Evolutionary conservation across 2,113 vertebrate genomes (phyloP), one percentile per base, ranked within the genome.

Genomic region (Polypterus senegalus): DNA sequence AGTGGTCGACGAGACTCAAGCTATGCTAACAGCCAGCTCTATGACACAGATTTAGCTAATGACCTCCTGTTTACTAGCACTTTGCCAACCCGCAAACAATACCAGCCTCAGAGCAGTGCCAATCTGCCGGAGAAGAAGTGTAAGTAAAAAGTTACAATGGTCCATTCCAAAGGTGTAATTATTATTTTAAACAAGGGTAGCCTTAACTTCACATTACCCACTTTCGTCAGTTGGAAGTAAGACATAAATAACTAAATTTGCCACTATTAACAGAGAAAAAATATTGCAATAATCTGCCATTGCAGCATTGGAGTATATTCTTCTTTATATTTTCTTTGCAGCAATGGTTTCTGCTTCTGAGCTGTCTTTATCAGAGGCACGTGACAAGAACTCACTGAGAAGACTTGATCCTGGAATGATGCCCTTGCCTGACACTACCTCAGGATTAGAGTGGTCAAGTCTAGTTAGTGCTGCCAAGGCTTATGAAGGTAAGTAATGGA

Each of bases 361-460:
- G 74, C 74, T 94, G 60, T 92, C 89, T 0, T 77, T 93, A 58
- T 77, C 79, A 0, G 90, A 95, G 0, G 77, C 79, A 5, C 82
- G 82, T 67, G 91, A 93, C 75, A 86, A 87, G 68, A 76, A 81
- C 48, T 81, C 87, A 0, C 68, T 88, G 54, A 77, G 87, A 49
- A 80, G 86, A 51, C 73, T 89, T 0, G 91, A 94, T 57, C 89
- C 90, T 0, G 89, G 90, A 0, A 82, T 96, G 73, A 93, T 97
- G 89, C 93, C 92, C 0, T 85, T 97, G 5, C 92, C 93, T 0
- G 92, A 95, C 77, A 90, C 91, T 0, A 91, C 90, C 3, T 64
- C 84, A 0, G 91, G 90, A 7, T 82, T 95, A 0, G 89, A 97
- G 75, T 97, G 93, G 93, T 86, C 92, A 74, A 97, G 91, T 67